Base-by-base conservation (phyloP, 2,797 vertebrate species). In the Dallia pectoralis region DNA sequence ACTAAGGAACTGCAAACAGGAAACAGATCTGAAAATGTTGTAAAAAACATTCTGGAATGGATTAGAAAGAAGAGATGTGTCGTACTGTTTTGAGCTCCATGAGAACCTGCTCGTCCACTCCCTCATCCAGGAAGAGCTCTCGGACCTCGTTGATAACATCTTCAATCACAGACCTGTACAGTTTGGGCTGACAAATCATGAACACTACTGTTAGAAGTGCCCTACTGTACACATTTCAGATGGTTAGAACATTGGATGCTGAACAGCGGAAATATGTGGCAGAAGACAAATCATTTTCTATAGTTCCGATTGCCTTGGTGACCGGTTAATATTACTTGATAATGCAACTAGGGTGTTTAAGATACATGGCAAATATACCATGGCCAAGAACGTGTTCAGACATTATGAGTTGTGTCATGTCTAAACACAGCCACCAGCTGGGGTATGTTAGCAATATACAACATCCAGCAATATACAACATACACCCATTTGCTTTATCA, bases 101-200 rank as follows among this genome's bases (percentile, higher is more conserved):
- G 32, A 99, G 94, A 76, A 99, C 96, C 91, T 99, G 98, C 72
- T 99, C 98, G 75, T 99, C 98, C 74, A 99, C 97, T 66, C 98
- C 97, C 87, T 99, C 98, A 30, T 99, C 97, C 91, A 99, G 92
- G 89, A 99, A 99, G 81, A 98, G 94, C 89, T 99, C 98, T 82
- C 97, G 92, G 67, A 99, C 97, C 82, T 99, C 97, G 81, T 92
- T 98, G 88, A 99, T 99, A 82, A 99, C 98, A 87, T 99, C 98
- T 87, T 99, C 97, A 73, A 99, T 99, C 86, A 99, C 98, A 85
- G 94, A 94, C 85, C 93, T 95, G 73, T 99, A 99, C 59, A 99
- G 89, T 90, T 96, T 99, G 95, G 97, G 97, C 97, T 99, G 77
- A 0, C 74, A 84, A 51, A 64, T 64, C 29, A 15, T 68, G 11